Evolutionary conservation across 2,797 vertebrate genomes (phyloP), one percentile per base, ranked within the genome.

Genomic region (Capromys pilorides): DNA sequence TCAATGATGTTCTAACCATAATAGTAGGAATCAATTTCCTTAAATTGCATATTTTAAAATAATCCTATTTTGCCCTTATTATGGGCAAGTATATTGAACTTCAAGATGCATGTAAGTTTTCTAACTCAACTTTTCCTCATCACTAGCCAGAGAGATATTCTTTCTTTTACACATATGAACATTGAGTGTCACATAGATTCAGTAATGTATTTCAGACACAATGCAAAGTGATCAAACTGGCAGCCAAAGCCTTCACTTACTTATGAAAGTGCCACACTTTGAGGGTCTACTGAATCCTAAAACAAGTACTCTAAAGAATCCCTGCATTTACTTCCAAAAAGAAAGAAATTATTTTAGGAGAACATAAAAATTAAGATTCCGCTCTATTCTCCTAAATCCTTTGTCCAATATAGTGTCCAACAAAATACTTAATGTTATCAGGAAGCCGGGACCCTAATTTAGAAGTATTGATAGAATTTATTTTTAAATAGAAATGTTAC

Each of bases 31-130:
- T 86, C 31, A 22, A 11, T 64, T 87, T 71, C 5, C 13, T 91
- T 41, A 75, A 71, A 62, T 69, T 22, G 10, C 57, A 31, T 89
- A 69, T 82, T 91, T 93, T 16, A 75, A 92, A 92, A 57, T 86
- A 59, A 86, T 77, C 49, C 1, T 22, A 69, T 62, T 21, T 6
- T 66, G 6, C 0, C 19, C 33, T 92, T 81, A 62, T 77, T 81
- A 41, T 61, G 18, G 39, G 11, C 24, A 62, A 94, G 11, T 10
- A 39, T 91, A n/a, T 91, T 93, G 28, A 67, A 22, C 45, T 66
- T 80, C 88, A 41, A 39, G 0, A 19, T 86, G 86, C 64, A 13
- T 11, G 41, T 51, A 24, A 6, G 3, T 61, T 90, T 67, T 86
- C 33, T 39, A 59, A 45, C 22, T 79, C 64, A 33, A 1, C 61